Percentiles rank a stretch among this genome's conserved stretches.
These are phyloP conservation scores for Reinhardtius hippoglossoides DNA, from an alignment of 2,113 vertebrate species.

Conservation along the genomic window DNA sequence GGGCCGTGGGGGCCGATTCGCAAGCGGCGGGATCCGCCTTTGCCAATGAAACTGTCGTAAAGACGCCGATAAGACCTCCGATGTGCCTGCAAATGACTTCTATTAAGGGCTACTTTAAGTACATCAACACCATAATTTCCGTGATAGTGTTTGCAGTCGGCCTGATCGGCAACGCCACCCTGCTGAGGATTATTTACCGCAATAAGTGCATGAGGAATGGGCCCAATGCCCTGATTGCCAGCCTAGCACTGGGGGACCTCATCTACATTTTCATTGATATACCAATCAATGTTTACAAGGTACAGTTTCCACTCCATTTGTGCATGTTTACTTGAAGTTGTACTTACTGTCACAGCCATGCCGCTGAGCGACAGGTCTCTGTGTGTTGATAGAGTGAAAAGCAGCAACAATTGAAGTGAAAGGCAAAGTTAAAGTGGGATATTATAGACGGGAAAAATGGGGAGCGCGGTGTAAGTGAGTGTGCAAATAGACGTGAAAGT, in stretches of 20 bases:
- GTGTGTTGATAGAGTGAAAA: constrained; percentile 36
- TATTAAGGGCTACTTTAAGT: constrained; percentile 88
- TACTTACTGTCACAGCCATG: constrained; percentile 2
- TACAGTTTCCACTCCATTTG: constrained; percentile 66
- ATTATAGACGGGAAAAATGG: constrained; percentile 32
- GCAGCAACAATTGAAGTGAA: constrained; percentile 35
- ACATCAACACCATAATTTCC: constrained; percentile 94
- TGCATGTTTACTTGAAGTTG: constrained; percentile 6
- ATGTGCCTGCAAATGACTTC: constrained; percentile 78
- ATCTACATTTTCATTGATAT: constrained; percentile 95
- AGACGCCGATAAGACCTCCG: constrained; percentile 9
- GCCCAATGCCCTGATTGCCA: constrained; percentile 96
- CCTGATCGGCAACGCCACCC: constrained; percentile 94
- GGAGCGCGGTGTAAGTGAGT: constrained; percentile 4
- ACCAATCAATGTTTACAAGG: constrained; percentile 96
- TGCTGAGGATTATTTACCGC: constrained; percentile 98
- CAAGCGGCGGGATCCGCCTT: constrained; percentile 13
- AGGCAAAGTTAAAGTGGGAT: constrained; percentile 28
- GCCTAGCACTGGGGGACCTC: constrained; percentile 95
- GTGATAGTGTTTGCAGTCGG: constrained; percentile 94
- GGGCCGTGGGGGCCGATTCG: not conserved
- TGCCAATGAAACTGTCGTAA: constrained; percentile 35
- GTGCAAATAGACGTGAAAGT: constrained; percentile 54
- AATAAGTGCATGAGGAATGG: constrained; percentile 99
- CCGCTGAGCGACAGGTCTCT: constrained; percentile 10